Evolutionary conservation across 2,113 vertebrate genomes (phyloP).

Genomic region (Sisor rabdophorus): DNA sequence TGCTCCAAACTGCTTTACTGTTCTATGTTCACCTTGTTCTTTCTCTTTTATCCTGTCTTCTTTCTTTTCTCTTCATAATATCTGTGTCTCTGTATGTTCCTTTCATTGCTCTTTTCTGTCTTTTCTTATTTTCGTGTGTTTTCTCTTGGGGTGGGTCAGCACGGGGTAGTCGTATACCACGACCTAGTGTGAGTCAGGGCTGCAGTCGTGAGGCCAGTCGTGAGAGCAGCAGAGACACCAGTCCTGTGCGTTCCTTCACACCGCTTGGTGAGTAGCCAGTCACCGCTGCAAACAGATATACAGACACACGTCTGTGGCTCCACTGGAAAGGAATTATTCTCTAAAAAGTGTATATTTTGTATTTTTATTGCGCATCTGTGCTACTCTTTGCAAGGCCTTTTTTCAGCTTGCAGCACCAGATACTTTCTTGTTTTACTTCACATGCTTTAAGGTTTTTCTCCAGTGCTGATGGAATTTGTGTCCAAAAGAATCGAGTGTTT

Average conservation of each 20-base stretch:
- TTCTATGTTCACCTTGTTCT: slow-evolving; percentile 52
- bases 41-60: slow-evolving; percentile 55
- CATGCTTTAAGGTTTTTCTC: slow-evolving; percentile 1
- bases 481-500: background rate
- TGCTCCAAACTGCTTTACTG: slow-evolving; percentile 16
- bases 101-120: slow-evolving; percentile 55
- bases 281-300: slow-evolving; percentile 14
- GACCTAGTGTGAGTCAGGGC: slow-evolving; percentile 98
- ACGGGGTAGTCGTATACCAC: slow-evolving; percentile 94
- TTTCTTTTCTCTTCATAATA: slow-evolving; percentile 53
- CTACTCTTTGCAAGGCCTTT: background rate
- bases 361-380: background rate
- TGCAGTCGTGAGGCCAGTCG: slow-evolving; percentile 98
- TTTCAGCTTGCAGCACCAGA: background rate
- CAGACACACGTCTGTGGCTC: background rate
- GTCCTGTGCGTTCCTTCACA: slow-evolving; percentile 92
- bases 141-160: slow-evolving; percentile 70
- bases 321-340: background rate
- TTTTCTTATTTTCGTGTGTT: slow-evolving; percentile 52
- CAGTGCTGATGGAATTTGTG: background rate
- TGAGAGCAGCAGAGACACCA: slow-evolving; percentile 97
- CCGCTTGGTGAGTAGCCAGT: slow-evolving; percentile 85
- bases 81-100: slow-evolving; percentile 51
- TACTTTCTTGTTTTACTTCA: slow-evolving; percentile 13
- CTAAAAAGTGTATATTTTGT: background rate